Evolutionary conservation across 2,888 invertebrate genomes (phyloP).

Genomic region (Synergus japonicus): DNA sequence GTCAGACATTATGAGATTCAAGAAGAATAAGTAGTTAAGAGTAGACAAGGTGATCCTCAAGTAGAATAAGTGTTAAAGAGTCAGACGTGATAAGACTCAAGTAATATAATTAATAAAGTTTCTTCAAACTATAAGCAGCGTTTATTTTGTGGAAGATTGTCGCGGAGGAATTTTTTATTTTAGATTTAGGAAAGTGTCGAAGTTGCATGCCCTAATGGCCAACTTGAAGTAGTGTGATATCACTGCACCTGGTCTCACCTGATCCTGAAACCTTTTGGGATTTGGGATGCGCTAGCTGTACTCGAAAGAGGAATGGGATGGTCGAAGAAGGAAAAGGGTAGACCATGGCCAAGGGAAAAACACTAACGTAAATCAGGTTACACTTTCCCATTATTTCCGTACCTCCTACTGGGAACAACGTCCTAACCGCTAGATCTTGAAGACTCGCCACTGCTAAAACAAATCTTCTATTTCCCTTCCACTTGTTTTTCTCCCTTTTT

Average conservation of each 20-base stretch:
- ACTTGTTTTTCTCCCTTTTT: constrained; percentile 39
- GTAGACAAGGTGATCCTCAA: too few species aligned
- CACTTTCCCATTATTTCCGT: constrained; percentile 32
- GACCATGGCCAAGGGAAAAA: constrained; percentile 52
- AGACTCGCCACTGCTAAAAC: constrained; percentile 48
- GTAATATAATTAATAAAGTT: neutral
- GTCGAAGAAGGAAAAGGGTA: constrained; percentile 46
- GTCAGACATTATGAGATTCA: neutral
- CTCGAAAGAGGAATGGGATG: constrained; percentile 54
- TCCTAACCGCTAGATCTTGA: constrained; percentile 28
- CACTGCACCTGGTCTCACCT: constrained; percentile 49
- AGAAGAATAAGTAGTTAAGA: too few species aligned
- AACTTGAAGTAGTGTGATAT: constrained; percentile 42
- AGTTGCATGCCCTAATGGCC: constrained; percentile 17
- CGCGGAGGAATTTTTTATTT: neutral
- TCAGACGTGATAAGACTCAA: too few species aligned
- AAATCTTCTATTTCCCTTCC: constrained; percentile 46
- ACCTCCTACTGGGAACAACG: constrained; percentile 24
- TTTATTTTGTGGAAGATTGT: neutral
- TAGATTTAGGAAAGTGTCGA: neutral
- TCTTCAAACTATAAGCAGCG: neutral
- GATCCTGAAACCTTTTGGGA: constrained; percentile 50
- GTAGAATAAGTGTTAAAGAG: too few species aligned
- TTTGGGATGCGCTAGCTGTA: constrained; percentile 54
- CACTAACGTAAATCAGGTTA: constrained; percentile 40